A percentile compares a stretch with the other conserved stretches of the same genome.
Evolutionary conservation across 1,140 invertebrate species (phyloP).

Genomic region (Caenorhabditis tropicalis): DNA sequence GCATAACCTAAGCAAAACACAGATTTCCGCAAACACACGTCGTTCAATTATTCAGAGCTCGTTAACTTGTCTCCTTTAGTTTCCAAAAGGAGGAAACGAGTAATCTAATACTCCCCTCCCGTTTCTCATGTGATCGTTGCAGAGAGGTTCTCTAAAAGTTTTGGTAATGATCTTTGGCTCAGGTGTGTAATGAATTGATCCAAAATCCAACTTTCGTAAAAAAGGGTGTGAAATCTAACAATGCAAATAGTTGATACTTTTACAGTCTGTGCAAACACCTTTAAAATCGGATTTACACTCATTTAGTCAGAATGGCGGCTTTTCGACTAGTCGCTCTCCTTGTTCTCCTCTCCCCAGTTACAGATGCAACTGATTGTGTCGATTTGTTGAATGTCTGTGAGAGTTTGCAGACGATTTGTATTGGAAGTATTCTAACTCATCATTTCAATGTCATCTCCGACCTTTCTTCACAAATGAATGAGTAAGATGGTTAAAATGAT

Average conservation of each 20-base stretch:
- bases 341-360: not conserved
- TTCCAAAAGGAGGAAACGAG: constrained; percentile 6
- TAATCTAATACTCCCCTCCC: constrained; percentile 29
- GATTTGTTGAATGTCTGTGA: constrained; percentile 30
- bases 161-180: not conserved
- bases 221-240: constrained; percentile 23
- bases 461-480: not conserved
- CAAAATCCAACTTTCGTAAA: not conserved
- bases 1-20: constrained; percentile 8
- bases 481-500: not conserved
- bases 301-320: constrained; percentile 1
- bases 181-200: not conserved
- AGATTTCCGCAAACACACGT: constrained; percentile 7
- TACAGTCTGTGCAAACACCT: constrained; percentile 31
- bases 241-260: not conserved
- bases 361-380: not conserved
- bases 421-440: constrained; percentile 27
- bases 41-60: constrained; percentile 26
- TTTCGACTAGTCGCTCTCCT: not conserved
- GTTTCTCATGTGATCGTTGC: not conserved
- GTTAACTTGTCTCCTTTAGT: constrained; percentile 24
- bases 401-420: constrained; percentile 22
- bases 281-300: not conserved
- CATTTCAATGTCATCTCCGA: not conserved
- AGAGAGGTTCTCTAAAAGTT: not conserved